phyloP scores from a whole-genome alignment of 37 sponge, comb jelly and placozoan species.

The Spongia lamella region DNA sequence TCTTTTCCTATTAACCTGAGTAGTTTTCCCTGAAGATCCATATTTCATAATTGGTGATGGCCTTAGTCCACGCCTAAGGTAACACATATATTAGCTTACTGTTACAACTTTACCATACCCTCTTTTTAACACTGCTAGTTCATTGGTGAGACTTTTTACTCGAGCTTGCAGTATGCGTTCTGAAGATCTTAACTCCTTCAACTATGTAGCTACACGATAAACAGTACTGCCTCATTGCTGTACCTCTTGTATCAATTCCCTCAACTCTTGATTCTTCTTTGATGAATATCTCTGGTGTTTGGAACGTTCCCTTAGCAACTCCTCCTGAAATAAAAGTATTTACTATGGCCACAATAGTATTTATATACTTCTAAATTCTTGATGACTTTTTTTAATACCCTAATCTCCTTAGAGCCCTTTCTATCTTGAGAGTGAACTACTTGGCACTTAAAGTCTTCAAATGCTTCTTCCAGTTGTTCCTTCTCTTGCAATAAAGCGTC shows the following conservation, averaged over 20 bases:
- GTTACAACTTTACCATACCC: conserved; percentile 5
- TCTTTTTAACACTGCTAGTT: conserved; percentile 64
- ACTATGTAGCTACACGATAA: conserved; percentile 14
- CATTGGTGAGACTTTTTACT: conserved; percentile 83
- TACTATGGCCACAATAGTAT: neutral
- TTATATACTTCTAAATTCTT: conserved; percentile 67
- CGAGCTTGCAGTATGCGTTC: conserved; percentile 68
- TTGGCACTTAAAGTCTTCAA: conserved; percentile 52
- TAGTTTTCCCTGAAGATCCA: conserved; percentile 35
- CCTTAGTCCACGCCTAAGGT: neutral
- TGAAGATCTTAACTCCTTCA: conserved; percentile 72
- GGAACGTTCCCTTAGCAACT: conserved; percentile 63
- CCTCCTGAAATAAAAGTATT: conserved; percentile 42
- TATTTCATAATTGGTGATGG: conserved; percentile 20
- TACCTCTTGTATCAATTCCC: conserved; percentile 71
- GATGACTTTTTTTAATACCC: conserved; percentile 60
- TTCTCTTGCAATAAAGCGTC: conserved; percentile 73
- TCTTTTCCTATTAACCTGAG: neutral
- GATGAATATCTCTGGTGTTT: conserved; percentile 65
- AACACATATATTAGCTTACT: too few species aligned
- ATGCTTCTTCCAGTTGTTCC: conserved; percentile 72
- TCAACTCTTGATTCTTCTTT: conserved; percentile 71
- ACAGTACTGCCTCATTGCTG: neutral
- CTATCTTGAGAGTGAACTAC: conserved; percentile 20
- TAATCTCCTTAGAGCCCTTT: conserved; percentile 49